Conservation (phyloP, 2,888 invertebrate genomes). For the Cerastis rubricosa region DNA sequence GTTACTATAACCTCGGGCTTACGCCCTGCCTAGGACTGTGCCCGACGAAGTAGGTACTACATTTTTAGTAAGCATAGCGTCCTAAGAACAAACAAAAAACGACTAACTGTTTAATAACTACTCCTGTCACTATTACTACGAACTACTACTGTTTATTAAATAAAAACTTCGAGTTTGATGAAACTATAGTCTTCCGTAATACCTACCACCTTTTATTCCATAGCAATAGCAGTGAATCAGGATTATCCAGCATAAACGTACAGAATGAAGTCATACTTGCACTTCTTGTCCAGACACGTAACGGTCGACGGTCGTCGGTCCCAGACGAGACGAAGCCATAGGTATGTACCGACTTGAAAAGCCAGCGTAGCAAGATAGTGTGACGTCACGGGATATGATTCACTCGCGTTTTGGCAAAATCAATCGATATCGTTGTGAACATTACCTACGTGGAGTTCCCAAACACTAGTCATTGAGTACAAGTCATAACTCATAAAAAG, state of each 20-base stretch:
- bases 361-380: neutral
- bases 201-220: neutral
- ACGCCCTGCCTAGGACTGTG: no score
- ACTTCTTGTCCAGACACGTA: neutral
- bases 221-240: neutral
- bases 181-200: neutral
- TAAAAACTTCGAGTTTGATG: neutral
- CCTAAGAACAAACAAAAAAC: no score
- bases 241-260: neutral
- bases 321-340: neutral
- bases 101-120: no score
- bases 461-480: neutral
- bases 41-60: no score
- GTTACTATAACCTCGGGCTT: no score
- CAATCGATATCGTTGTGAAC: neutral
- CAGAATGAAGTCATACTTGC: neutral
- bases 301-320: neutral
- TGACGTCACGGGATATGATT: constrained; percentile 54
- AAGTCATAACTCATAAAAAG: neutral
- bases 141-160: neutral
- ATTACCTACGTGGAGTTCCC: constrained; percentile 1
- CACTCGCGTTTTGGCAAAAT: constrained; percentile 1
- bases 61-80: no score
- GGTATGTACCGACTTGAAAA: neutral
- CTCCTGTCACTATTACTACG: neutral